Base-by-base conservation (phyloP, 2,113 vertebrate genomes). In the Dermatemys mawii region DNA sequence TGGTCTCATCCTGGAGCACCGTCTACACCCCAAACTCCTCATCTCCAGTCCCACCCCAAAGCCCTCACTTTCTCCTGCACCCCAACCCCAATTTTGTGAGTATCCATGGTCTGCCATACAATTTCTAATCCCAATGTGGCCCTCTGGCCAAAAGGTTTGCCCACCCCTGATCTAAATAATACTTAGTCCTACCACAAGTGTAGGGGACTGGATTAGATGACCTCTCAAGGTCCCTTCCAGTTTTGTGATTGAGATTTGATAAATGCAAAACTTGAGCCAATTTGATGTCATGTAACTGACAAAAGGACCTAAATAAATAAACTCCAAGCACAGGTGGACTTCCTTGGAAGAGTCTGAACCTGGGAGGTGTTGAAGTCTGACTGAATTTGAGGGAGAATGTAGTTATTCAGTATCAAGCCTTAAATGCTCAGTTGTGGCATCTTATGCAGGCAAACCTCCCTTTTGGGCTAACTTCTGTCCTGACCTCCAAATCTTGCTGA, bases 401-500 rank as follows among this genome's bases (percentile, higher is more conserved):
- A 29, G 55, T 51, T 22, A 81, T 95, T 76, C 90, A 51, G 78
- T 22, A 67, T 46, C 44, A 19, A 22, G 32, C 63, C 84, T 57
- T 78, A 81, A 10, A 38, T 92, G 91, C 87, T 82, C 51, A 1
- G 63, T 63, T 63, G 86, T 82, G 88, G 87, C 95, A 92, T 83
- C 88, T 88, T 54, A 3, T 80, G 88, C 86, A 73, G 12, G 35
- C 67, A 76, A 86, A 91, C 85, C 70, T 67, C 32, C 60, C 82
- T 93, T 93, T 73, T 54, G 85, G 90, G 91, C 81, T 51, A 83
- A 87, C 92, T 95, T 93, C 90, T 94, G 93, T 75, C 38, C 90
- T 95, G 93, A 96, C 96, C 96, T 93, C 95, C 91, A 84, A 89
- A 93, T 92, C 94, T 93, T 84, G 75, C 93, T 97, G 96, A 87